Conservation (phyloP, 2,888 invertebrate species). For the Ochlodes sylvanus region DNA sequence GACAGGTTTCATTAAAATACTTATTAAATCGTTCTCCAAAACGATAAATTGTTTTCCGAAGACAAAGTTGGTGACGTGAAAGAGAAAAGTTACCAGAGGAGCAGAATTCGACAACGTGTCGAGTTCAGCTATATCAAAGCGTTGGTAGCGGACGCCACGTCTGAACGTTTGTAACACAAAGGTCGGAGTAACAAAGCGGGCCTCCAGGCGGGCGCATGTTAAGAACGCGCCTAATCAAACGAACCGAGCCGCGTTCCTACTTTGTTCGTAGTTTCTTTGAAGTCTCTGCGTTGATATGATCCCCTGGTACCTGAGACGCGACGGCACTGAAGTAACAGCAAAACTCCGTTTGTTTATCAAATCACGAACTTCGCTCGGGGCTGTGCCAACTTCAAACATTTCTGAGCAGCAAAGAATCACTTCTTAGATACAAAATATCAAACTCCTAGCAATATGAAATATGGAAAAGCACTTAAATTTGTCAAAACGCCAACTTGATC, state of each 20-base stretch:
- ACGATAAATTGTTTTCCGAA: conserved; percentile 10
- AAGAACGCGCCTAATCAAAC: conserved; percentile 82
- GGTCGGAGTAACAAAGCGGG: conserved; percentile 72
- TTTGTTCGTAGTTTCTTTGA: conserved; percentile 81
- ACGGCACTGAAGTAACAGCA: conserved; percentile 39
- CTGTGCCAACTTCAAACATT: conserved; percentile 22
- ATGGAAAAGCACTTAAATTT: conserved; percentile 8
- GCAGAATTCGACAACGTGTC: conserved; percentile 69
- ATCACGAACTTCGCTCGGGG: conserved; percentile 34
- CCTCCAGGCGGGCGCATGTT: conserved; percentile 68
- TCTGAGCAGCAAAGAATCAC: conserved; percentile 26
- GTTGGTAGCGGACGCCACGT: conserved; percentile 53
- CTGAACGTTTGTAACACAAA: conserved; percentile 61
- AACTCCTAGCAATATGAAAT: neutral
- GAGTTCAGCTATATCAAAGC: conserved; percentile 60
- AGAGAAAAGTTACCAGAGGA: conserved; percentile 52
- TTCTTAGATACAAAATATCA: conserved; percentile 10
- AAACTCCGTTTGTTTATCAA: conserved; percentile 37
- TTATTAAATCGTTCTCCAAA: conserved; percentile 15
- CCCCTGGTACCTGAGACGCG: conserved; percentile 63
- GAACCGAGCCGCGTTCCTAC: conserved; percentile 73
- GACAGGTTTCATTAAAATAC: conserved; percentile 43
- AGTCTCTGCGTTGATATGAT: conserved; percentile 68
- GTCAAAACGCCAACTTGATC: neutral
- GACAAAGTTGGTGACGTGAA: neutral